A percentile compares a stretch with the other conserved stretches of the same genome.
Evolutionary conservation across 2,888 invertebrate species (phyloP).

Genomic region (Priapulus caudatus): DNA sequence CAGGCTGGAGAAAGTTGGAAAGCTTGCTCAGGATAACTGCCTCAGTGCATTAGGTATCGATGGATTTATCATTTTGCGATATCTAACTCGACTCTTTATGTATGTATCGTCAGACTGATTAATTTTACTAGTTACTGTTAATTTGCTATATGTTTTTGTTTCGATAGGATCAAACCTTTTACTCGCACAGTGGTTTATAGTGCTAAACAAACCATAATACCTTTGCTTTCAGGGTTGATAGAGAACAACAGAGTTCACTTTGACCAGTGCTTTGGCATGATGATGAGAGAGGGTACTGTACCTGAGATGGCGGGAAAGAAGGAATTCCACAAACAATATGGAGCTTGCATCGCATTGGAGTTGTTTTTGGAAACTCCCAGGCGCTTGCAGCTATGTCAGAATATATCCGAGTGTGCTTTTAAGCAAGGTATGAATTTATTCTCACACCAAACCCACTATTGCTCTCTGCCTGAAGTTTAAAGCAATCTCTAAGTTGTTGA

Average conservation of each 20-base stretch:
- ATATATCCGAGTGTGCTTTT: not conserved
- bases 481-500: no score
- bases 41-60: not conserved
- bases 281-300: not conserved
- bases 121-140: not conserved
- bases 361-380: not conserved
- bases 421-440: not conserved
- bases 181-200: no score
- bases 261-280: not conserved
- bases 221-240: no score
- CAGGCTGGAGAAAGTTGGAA: not conserved
- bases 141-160: not conserved
- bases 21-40: not conserved
- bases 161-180: not conserved
- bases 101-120: no score
- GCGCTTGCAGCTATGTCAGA: not conserved
- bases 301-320: not conserved
- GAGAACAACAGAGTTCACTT: not conserved
- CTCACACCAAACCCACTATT: not conserved
- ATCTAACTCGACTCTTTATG: not conserved
- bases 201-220: no score
- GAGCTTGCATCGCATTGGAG: not conserved
- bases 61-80: not conserved
- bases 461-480: not conserved
- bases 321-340: not conserved